Evolutionary conservation across 2,113 vertebrate species (phyloP), one percentile per base, ranked within the genome.

Genomic region (Calidris pugnax): DNA sequence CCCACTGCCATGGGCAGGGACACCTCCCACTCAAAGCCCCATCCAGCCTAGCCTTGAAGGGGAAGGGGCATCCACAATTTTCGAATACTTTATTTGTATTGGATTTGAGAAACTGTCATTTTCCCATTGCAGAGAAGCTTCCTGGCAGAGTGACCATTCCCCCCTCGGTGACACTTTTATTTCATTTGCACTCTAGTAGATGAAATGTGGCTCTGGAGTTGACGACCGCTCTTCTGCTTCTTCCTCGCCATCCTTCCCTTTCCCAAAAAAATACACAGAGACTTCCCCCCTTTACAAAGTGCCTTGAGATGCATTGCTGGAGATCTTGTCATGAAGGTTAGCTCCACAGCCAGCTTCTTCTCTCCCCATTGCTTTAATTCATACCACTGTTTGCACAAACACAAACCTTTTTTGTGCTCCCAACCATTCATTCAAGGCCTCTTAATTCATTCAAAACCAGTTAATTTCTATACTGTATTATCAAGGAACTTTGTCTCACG

Each of bases 401-500:
- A 64, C 8, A 55, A 30, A 22, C 3, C 3, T 43, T 57, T 76
- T 75, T 5, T 39, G 55, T 85, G 66, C 17, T 95, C 69, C 26
- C 37, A 77, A 63, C 43, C 60, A 50, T 73, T 91, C 21, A 37
- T 50, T 96, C 90, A 85, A 94, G 89, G 69, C 10, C 39, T 95
- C 90, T 78, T 77, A 63, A 93, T 69, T 96, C 43, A 76, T 71
- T 95, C 81, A 86, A 95, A 96, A 45, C 27, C 56, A 87, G 23
- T 96, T 96, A 90, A 62, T 88, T 93, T 33, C 72, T 81, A 32
- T 71, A 94, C 94, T 95, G 35, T 48, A 50, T 94, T 96, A 87
- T 79, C 85, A 35, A 92, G 41, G 37, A 96, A 41, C 63, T 92
- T 94, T 66, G 56, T 74, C 72, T 96, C 90, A 83, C n/a, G 51